Conservation (phyloP, 2,888 invertebrate genomes). For the Eutolmus rufibarbis region DNA sequence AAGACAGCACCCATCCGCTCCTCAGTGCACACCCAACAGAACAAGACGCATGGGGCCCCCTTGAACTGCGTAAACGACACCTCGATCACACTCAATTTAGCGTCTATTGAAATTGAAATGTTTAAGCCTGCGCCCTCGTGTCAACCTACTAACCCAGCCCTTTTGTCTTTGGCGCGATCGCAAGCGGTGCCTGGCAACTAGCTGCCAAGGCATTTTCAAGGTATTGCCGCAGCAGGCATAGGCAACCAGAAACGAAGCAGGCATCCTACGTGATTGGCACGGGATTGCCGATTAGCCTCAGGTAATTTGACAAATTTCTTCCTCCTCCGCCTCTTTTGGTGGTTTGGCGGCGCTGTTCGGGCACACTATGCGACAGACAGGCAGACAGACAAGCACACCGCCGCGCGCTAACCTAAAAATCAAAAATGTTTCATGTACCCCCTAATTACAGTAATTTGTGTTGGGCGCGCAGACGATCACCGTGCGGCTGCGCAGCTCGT, state of each 20-base stretch:
- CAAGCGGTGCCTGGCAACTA: background rate
- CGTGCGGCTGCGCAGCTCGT: background rate
- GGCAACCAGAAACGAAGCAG: background rate
- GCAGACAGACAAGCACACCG: background rate
- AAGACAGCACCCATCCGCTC: background rate
- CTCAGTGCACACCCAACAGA: background rate
- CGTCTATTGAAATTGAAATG: constrained; percentile 20
- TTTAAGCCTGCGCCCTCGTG: constrained; percentile 12
- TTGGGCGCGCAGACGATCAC: background rate
- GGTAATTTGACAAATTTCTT: constrained; percentile 33
- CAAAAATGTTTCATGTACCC: background rate
- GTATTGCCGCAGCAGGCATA: background rate
- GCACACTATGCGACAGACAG: background rate
- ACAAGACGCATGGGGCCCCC: background rate
- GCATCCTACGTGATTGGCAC: background rate
- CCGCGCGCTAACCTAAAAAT: constrained; percentile 7
- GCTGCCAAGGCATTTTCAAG: background rate
- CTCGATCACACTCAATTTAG: background rate
- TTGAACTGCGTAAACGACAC: constrained; percentile 19
- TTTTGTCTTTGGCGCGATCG: background rate
- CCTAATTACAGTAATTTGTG: constrained; percentile 29
- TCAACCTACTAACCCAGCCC: constrained; percentile 27
- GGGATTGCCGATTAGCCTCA: constrained; percentile 1
- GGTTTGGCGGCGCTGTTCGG: background rate
- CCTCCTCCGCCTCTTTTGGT: background rate